Conservation (phyloP, 2,888 invertebrate genomes). For the Stenodera caucasica region DNA sequence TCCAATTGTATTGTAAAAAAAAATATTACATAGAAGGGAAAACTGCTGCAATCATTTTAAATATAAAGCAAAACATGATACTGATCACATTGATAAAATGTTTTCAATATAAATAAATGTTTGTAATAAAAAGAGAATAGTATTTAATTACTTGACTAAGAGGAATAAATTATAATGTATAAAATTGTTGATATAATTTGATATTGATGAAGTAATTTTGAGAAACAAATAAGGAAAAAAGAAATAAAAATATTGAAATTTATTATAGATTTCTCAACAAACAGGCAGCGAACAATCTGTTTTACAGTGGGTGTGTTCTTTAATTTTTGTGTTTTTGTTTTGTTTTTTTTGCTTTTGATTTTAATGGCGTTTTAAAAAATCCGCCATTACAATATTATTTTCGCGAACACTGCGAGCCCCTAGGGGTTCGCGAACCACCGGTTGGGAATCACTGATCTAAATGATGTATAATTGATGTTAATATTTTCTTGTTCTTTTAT, state of each 20-base stretch:
- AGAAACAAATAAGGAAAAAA: conserved; percentile 1
- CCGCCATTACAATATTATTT: neutral
- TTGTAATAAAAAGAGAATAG: neutral
- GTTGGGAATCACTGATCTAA: too few relatives aligned
- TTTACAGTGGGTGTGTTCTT: conserved; percentile 2
- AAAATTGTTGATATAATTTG: conserved; percentile 3
- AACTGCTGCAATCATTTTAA: neutral
- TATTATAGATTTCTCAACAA: conserved; percentile 3
- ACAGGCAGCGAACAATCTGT: neutral
- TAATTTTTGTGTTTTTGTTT: conserved; percentile 4
- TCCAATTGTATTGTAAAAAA: conserved; percentile 4
- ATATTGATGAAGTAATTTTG: conserved; percentile 1
- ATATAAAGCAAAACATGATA: neutral
- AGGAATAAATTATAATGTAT: neutral
- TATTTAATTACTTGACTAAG: too few relatives aligned
- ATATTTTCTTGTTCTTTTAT: too few relatives aligned
- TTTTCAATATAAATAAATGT: conserved; percentile 2
- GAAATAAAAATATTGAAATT: conserved; percentile 2
- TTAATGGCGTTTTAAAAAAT: neutral
- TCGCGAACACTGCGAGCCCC: neutral
- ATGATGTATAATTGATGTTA: too few relatives aligned
- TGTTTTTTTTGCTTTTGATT: conserved; percentile 1
- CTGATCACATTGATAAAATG: neutral
- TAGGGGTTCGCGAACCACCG: too few relatives aligned
- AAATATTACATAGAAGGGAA: neutral